Conservation (phyloP, 2,113 vertebrate genomes). For the Herpetotheres cachinnans region DNA sequence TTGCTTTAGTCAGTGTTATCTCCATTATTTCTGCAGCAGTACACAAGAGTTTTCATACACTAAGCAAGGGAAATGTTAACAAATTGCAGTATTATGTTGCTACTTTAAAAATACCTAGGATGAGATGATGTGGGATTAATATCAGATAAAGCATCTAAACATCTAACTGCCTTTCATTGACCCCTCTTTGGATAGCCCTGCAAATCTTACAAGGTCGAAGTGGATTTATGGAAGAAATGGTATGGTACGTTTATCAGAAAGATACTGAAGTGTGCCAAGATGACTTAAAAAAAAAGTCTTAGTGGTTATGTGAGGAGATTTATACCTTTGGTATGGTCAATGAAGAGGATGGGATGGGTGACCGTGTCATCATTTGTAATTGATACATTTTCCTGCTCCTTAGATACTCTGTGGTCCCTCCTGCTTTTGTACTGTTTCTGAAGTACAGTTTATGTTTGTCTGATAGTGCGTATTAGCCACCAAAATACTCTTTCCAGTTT, state of each 20-base stretch:
- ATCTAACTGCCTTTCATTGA: neutral
- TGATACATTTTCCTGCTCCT: neutral
- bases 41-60: neutral
- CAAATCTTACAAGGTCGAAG: neutral
- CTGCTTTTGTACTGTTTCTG: neutral
- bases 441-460: neutral
- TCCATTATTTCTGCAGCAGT: neutral
- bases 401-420: neutral
- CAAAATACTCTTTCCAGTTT: neutral
- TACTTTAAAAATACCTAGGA: neutral
- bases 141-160: neutral
- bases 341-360: neutral
- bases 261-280: neutral
- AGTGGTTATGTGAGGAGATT: neutral
- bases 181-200: neutral
- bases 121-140: neutral
- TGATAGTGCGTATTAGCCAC: neutral
- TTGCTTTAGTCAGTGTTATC: neutral
- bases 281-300: neutral
- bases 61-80: neutral
- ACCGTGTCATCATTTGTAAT: neutral
- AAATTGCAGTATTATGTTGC: neutral
- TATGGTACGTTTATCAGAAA: neutral
- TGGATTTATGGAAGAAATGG: neutral
- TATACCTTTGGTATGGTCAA: neutral